Evolutionary conservation across 35 echinoderm and acorn worm species (phyloP).

Genomic region (Anneissia japonica): DNA sequence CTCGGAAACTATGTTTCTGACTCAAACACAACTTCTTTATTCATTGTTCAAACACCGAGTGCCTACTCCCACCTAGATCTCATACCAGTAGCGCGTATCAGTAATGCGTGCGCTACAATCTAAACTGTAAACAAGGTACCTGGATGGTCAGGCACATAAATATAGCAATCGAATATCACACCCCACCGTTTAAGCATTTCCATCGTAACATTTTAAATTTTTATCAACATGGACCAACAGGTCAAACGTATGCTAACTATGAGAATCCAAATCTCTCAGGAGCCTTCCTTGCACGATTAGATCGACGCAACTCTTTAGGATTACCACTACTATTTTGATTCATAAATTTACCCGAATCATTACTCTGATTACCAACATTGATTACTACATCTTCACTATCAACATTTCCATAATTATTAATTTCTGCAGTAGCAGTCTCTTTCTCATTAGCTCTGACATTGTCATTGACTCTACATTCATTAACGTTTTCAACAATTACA

Average conservation of each 20-base stretch:
- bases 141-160: too few relatives aligned
- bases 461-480: too few relatives aligned
- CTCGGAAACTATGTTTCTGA: too few relatives aligned
- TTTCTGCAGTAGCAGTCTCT: background rate
- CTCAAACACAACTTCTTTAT: too few relatives aligned
- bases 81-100: too few relatives aligned
- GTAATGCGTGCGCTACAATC: too few relatives aligned
- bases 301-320: background rate
- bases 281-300: background rate
- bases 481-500: too few relatives aligned
- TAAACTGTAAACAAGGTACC: too few relatives aligned
- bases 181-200: background rate
- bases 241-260: background rate
- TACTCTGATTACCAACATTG: background rate
- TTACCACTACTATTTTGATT: background rate
- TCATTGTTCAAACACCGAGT: too few relatives aligned
- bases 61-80: too few relatives aligned
- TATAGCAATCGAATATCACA: background rate
- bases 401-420: background rate
- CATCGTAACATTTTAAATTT: background rate
- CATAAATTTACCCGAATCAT: background rate
- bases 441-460: background rate
- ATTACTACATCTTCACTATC: too few relatives aligned
- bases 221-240: too few relatives aligned
- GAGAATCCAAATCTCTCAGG: background rate